Percentiles rank a stretch among this genome's conserved stretches.
phyloP scores from a whole-genome alignment of 2,888 invertebrate species.

The Apantesis nais region DNA sequence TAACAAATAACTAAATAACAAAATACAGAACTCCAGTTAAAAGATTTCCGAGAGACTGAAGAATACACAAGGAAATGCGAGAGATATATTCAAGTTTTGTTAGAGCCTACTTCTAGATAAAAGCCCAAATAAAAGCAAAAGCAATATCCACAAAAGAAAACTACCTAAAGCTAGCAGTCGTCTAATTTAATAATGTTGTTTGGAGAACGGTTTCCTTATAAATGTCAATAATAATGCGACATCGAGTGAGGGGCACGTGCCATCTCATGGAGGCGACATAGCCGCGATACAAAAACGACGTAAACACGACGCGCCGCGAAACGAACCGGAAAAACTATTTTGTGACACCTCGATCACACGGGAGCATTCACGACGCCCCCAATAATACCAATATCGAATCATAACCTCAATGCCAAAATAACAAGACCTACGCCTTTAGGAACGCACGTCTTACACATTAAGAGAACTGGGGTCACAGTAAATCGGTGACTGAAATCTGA shows the following conservation, averaged over 20 bases:
- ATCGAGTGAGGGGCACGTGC: constrained; percentile 13
- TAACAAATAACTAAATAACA: too few species aligned
- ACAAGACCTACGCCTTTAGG: constrained; percentile 10
- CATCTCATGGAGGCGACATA: neutral
- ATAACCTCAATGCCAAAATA: constrained; percentile 52
- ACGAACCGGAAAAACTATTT: constrained; percentile 73
- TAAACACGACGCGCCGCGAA: constrained; percentile 56
- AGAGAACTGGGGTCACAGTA: constrained; percentile 35
- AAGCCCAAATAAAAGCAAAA: neutral
- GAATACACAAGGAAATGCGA: neutral
- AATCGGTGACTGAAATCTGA: constrained; percentile 58
- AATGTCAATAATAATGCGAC: constrained; percentile 22
- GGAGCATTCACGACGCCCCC: constrained; percentile 61
- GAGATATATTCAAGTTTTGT: neutral
- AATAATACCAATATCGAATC: constrained; percentile 76
- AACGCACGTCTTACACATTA: neutral
- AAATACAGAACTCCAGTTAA: neutral
- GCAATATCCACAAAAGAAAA: constrained; percentile 2
- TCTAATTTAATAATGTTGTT: constrained; percentile 17
- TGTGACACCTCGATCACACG: constrained; percentile 68
- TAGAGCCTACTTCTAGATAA: neutral
- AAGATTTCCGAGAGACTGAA: neutral
- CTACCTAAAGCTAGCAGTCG: neutral
- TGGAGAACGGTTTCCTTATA: constrained; percentile 14
- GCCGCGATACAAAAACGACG: constrained; percentile 28